Evolutionary conservation across 2,888 invertebrate genomes (phyloP).

Genomic region (Pollenia amentaria): DNA sequence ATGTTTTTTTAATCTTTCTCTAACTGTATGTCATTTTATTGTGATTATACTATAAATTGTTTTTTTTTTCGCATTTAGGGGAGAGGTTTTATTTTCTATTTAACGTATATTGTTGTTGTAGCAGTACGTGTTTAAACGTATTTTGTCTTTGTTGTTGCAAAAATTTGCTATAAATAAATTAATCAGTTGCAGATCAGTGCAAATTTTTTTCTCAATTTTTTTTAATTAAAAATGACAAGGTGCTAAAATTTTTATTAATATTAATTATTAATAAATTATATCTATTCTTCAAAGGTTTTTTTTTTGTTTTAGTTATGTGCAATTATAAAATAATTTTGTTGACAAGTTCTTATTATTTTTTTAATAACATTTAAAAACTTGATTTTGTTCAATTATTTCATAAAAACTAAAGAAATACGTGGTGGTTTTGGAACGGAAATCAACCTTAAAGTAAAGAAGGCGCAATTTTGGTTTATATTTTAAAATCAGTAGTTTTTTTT

Average conservation of each 20-base stretch:
- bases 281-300: background rate
- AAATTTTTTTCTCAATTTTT: background rate
- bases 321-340: too few species aligned
- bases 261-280: conserved; percentile 50
- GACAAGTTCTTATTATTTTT: too few species aligned
- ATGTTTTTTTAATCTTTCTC: background rate
- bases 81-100: conserved; percentile 17
- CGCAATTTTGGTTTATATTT: too few species aligned
- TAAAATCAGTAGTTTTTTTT: too few species aligned
- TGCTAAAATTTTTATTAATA: conserved; percentile 56
- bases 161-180: conserved; percentile 36
- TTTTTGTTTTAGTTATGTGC: background rate
- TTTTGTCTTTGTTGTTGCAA: too few species aligned
- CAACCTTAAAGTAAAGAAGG: too few species aligned
- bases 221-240: conserved; percentile 53
- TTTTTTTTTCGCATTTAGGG: background rate
- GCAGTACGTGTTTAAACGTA: too few species aligned
- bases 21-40: conserved; percentile 2
- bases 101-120: background rate
- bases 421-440: too few species aligned
- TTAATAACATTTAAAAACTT: too few species aligned
- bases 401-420: too few species aligned
- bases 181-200: conserved; percentile 36
- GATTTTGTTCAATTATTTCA: too few species aligned
- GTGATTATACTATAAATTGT: background rate